phyloP scores from a whole-genome alignment of 2,888 invertebrate genomes.

The Digitonthophagus gazella region DNA sequence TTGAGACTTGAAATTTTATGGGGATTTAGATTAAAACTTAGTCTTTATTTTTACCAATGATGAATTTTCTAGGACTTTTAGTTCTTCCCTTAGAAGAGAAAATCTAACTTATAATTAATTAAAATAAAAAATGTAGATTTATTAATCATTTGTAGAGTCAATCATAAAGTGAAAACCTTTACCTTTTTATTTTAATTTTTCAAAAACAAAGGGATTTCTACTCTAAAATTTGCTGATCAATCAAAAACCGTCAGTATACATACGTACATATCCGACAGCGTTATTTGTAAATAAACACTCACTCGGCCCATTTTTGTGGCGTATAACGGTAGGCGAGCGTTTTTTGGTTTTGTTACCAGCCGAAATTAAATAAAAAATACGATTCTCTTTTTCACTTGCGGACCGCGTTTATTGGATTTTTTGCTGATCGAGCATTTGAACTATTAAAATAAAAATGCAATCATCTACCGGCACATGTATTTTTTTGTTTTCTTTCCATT shows the following conservation, averaged over 20 bases:
- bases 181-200: no score
- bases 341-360: not conserved
- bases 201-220: no score
- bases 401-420: slow-evolving; percentile 8
- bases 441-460: slow-evolving; percentile 11
- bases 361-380: slow-evolving; percentile 9
- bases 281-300: not conserved
- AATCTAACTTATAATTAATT: no score
- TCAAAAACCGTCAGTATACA: not conserved
- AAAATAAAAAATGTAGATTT: no score
- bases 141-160: no score
- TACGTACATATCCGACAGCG: not conserved
- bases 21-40: no score
- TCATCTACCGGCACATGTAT: not conserved
- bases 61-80: no score
- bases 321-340: not conserved
- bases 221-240: not conserved
- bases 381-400: slow-evolving; percentile 1
- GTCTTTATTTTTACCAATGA: no score
- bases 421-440: not conserved
- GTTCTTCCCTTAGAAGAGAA: no score
- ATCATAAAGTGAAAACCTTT: no score
- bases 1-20: no score
- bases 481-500: not conserved
- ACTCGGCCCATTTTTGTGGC: not conserved